phyloP scores from a whole-genome alignment of 2,113 vertebrate species.

The Lepus americanus region DNA sequence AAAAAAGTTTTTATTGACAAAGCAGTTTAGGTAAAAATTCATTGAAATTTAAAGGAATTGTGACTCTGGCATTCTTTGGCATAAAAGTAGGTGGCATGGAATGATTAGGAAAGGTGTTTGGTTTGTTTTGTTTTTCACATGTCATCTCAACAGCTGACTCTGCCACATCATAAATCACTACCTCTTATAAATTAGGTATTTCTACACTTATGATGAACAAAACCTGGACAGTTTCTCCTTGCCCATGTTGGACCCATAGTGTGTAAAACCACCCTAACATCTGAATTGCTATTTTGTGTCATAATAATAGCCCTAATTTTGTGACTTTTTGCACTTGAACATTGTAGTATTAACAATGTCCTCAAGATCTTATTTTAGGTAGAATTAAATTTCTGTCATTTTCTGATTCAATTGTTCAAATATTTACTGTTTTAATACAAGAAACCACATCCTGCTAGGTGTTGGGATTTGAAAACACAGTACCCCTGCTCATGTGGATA shows the following conservation, averaged over 20 bases:
- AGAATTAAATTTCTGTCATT: neutral
- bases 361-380: neutral
- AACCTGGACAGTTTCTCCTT: neutral
- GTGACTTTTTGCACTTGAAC: neutral
- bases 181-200: neutral
- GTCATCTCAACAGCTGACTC: neutral
- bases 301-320: neutral
- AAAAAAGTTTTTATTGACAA: neutral
- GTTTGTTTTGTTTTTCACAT: neutral
- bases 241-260: neutral
- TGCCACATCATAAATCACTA: neutral
- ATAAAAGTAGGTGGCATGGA: neutral
- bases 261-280: neutral
- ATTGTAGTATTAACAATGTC: neutral
- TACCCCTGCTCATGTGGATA: neutral
- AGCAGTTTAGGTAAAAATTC: neutral
- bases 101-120: neutral
- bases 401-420: constrained; percentile 1
- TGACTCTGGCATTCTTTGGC: neutral
- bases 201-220: neutral
- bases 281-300: neutral
- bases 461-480: neutral
- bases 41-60: neutral
- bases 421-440: constrained; percentile 4
- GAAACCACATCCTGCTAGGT: neutral